Conservation (phyloP, 2,113 vertebrate genomes). For the Cathartes aura region DNA sequence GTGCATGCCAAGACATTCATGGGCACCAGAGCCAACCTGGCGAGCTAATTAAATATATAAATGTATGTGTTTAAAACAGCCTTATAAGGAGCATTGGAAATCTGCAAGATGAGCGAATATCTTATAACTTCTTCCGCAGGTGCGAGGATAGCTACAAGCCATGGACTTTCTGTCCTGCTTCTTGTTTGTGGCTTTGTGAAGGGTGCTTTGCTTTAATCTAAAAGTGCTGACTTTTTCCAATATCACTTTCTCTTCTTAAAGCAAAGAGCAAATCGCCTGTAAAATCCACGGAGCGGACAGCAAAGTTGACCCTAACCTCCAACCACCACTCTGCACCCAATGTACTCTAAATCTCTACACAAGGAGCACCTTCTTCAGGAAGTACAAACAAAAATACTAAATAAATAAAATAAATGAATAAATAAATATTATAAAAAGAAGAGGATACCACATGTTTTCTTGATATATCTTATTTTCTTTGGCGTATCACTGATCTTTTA, state of each 20-base stretch:
- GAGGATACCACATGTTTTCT: constrained; percentile 70
- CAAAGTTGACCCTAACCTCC: constrained; percentile 87
- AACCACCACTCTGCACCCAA: constrained; percentile 85
- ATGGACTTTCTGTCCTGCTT: constrained; percentile 90
- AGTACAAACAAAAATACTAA: constrained; percentile 76
- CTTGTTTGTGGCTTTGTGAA: constrained; percentile 89
- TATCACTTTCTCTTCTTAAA: constrained; percentile 90
- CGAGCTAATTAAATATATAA: constrained; percentile 82
- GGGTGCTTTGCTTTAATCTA: constrained; percentile 92
- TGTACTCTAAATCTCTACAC: constrained; percentile 86
- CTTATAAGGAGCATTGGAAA: constrained; percentile 84
- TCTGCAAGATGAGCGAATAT: constrained; percentile 86
- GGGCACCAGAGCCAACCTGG: constrained; percentile 82
- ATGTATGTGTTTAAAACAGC: constrained; percentile 83
- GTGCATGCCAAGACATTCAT: constrained; percentile 86
- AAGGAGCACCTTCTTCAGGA: constrained; percentile 83
- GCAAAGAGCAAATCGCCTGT: constrained; percentile 90
- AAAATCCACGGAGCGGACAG: constrained; percentile 84
- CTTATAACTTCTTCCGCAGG: constrained; percentile 90
- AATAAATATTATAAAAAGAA: constrained; percentile 44
- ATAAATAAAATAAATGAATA: constrained; percentile 28
- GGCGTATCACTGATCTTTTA: constrained; percentile 68
- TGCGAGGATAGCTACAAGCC: constrained; percentile 92
- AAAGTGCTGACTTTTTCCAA: constrained; percentile 89
- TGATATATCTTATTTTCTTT: constrained; percentile 71